These are phyloP conservation scores for Aselliscus stoliczkanus DNA, from an alignment of 2,797 vertebrate genomes.

Conservation along the genomic window DNA sequence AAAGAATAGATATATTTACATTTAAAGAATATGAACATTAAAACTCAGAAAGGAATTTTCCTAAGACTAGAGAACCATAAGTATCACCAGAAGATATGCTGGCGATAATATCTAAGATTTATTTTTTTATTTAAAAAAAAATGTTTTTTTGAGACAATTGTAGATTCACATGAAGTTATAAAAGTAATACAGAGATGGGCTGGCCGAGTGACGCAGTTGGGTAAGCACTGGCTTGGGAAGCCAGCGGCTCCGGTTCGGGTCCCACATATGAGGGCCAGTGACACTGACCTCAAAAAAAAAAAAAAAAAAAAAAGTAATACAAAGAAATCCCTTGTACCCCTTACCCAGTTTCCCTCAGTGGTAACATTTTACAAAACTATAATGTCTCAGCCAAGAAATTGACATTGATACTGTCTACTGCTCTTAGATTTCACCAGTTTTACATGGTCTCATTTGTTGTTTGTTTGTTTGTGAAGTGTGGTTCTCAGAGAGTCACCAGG, in stretches of 20 bases:
- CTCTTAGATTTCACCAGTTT: background rate
- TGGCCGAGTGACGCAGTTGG: no score
- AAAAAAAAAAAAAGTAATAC: no score
- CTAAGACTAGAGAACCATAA: background rate
- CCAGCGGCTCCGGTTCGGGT: no score
- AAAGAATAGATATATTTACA: background rate
- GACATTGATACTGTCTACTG: background rate
- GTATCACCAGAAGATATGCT: background rate
- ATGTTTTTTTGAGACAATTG: slow-evolving; percentile 21
- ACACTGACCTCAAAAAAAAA: no score
- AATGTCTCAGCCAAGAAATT: background rate
- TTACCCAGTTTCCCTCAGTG: background rate
- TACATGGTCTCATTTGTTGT: background rate
- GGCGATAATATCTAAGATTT: background rate
- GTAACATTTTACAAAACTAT: background rate
- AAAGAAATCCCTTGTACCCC: background rate
- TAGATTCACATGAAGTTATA: background rate
- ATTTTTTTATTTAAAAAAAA: background rate
- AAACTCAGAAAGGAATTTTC: background rate
- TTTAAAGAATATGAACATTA: slow-evolving; percentile 14
- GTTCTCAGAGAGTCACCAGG: no score
- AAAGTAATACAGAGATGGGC: no score
- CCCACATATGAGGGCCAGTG: no score
- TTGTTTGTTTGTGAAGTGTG: no score
- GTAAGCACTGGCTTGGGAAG: no score